Conservation (phyloP, 2,113 vertebrate species). For the Turnix velox region DNA sequence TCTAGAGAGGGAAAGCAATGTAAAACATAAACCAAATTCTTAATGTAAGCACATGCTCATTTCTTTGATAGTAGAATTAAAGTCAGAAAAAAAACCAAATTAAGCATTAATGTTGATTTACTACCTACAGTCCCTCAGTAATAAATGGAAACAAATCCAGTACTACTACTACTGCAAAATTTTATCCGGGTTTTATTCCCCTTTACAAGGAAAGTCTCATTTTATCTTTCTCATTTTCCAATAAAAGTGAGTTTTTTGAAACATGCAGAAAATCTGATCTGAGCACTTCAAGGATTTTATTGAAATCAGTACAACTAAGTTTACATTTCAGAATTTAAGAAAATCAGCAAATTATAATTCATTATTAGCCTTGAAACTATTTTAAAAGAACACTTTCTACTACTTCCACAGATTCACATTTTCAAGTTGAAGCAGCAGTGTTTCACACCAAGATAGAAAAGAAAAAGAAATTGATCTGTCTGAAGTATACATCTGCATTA, state of each 20-base stretch:
- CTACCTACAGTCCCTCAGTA: not conserved
- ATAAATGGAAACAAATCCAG: not conserved
- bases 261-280: not conserved
- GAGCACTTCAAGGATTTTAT: not conserved
- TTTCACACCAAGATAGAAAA: conserved; percentile 6
- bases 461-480: not conserved
- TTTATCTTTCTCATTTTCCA: not conserved
- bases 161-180: not conserved
- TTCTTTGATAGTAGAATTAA: not conserved
- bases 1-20: not conserved
- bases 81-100: not conserved
- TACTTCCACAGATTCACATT: not conserved
- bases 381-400: not conserved
- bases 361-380: not conserved
- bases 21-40: not conserved
- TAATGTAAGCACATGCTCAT: not conserved
- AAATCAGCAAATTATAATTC: not conserved
- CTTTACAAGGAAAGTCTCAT: not conserved
- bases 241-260: not conserved
- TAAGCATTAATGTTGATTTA: not conserved
- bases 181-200: not conserved
- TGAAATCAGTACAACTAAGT: not conserved
- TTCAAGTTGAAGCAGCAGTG: not conserved
- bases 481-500: not conserved
- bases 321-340: not conserved